Percentiles rank a stretch among this genome's conserved stretches.
phyloP scores from a whole-genome alignment of 2,797 vertebrate genomes.

The Anisognathus igniventris region DNA sequence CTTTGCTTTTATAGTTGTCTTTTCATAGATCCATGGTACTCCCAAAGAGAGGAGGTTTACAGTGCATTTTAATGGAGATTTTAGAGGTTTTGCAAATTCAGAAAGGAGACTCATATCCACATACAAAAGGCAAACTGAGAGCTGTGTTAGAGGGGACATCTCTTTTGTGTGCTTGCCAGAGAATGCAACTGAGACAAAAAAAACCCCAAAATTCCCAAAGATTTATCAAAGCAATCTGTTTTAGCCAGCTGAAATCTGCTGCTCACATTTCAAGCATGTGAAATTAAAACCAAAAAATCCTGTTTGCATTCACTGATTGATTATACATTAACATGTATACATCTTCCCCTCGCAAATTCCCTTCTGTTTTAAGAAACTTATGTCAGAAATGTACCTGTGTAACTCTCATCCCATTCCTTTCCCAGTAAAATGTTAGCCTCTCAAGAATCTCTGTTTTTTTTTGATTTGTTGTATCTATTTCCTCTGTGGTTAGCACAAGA shows the following conservation, averaged over 20 bases:
- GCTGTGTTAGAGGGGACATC: not conserved
- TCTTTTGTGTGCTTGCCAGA: conserved; percentile 10
- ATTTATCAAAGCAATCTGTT: not conserved
- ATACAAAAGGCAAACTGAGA: conserved; percentile 6
- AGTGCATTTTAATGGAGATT: conserved; percentile 21
- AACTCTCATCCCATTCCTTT: not conserved
- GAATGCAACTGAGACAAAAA: not conserved
- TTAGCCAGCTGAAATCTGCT: not conserved
- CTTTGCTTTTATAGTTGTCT: not conserved
- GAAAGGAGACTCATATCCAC: not conserved
- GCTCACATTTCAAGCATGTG: not conserved
- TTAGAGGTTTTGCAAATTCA: conserved; percentile 20
- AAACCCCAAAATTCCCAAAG: not conserved
- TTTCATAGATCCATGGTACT: conserved; percentile 14
- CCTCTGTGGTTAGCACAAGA: not conserved
- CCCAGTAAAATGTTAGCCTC: not conserved
- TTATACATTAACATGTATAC: not conserved
- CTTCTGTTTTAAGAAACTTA: not conserved
- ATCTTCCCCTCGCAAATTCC: not conserved
- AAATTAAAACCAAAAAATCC: not conserved
- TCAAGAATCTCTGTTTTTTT: not conserved
- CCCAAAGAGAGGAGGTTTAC: conserved; percentile 11
- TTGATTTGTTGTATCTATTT: not conserved
- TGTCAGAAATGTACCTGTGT: not conserved
- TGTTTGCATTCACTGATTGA: not conserved